Evolutionary conservation across 2,797 vertebrate genomes (phyloP).

Genomic region (Smutsia gigantea): DNA sequence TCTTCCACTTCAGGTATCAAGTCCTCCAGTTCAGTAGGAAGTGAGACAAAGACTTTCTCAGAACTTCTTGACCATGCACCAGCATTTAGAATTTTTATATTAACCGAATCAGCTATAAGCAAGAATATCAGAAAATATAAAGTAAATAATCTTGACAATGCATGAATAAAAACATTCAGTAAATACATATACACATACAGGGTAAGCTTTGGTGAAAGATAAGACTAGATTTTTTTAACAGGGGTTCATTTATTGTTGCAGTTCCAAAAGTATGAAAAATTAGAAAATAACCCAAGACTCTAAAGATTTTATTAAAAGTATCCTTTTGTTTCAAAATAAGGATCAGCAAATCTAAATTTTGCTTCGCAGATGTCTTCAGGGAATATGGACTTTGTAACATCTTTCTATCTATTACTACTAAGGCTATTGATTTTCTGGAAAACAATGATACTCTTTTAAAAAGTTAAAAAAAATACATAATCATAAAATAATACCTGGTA

Average conservation of each 20-base stretch:
- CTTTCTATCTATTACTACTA: not conserved
- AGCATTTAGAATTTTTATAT: constrained; percentile 99
- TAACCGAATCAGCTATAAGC: constrained; percentile 95
- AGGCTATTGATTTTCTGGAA: constrained; percentile 40
- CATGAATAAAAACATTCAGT: not conserved
- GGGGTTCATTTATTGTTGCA: too few relatives aligned
- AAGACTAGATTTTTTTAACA: not conserved
- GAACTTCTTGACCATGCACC: constrained; percentile 99
- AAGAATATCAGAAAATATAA: constrained; percentile 58
- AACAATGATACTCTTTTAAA: not conserved
- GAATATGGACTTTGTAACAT: constrained; percentile 5
- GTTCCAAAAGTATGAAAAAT: too few relatives aligned
- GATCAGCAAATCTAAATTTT: constrained; percentile 40
- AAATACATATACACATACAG: not conserved
- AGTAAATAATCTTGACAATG: constrained; percentile 38
- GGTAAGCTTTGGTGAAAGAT: constrained; percentile 11
- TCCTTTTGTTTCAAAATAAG: constrained; percentile 27
- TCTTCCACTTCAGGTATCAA: constrained; percentile 99
- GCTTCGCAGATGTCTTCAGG: constrained; percentile 16
- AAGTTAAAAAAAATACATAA: not conserved
- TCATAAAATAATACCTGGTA: constrained; percentile 92
- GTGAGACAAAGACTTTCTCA: constrained; percentile 98
- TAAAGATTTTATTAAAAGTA: constrained; percentile 39
- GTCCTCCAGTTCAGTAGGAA: constrained; percentile 98
- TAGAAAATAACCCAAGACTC: not conserved